Evolutionary conservation across 2,113 vertebrate genomes (phyloP).

Genomic region (Axis porcinus): DNA sequence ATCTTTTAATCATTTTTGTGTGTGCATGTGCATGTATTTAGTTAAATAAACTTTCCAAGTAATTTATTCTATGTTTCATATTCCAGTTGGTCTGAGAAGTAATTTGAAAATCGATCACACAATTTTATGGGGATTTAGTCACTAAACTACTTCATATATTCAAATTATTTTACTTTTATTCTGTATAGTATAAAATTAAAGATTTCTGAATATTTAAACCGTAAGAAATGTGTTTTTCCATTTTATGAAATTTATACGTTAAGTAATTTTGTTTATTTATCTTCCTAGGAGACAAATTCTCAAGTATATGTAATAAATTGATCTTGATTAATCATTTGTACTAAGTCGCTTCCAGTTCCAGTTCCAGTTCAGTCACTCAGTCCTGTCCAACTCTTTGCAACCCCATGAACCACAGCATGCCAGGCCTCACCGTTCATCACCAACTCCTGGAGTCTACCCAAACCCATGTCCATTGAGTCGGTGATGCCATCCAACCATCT

Average conservation of each 20-base stretch:
- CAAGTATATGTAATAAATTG: neutral
- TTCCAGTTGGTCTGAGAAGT: neutral
- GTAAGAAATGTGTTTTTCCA: neutral
- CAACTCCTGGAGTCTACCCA: neutral
- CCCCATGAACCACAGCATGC: neutral
- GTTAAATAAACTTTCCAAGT: neutral
- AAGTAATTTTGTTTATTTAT: neutral
- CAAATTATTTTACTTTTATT: neutral
- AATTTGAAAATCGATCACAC: neutral
- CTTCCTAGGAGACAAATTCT: neutral
- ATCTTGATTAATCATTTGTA: neutral
- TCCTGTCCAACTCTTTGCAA: rapidly evolving
- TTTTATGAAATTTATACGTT: neutral
- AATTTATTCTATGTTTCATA: neutral
- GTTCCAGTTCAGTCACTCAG: neutral
- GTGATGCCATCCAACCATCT: neutral
- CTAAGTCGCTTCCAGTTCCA: neutral
- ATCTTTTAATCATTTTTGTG: neutral
- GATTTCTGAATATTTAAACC: neutral
- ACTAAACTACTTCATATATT: neutral
- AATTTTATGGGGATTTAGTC: neutral
- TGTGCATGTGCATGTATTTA: neutral
- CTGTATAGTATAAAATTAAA: neutral
- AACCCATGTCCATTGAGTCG: neutral
- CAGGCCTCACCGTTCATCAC: neutral